phyloP scores from a whole-genome alignment of 2,888 invertebrate species.

The Pediacus dermestoides region DNA sequence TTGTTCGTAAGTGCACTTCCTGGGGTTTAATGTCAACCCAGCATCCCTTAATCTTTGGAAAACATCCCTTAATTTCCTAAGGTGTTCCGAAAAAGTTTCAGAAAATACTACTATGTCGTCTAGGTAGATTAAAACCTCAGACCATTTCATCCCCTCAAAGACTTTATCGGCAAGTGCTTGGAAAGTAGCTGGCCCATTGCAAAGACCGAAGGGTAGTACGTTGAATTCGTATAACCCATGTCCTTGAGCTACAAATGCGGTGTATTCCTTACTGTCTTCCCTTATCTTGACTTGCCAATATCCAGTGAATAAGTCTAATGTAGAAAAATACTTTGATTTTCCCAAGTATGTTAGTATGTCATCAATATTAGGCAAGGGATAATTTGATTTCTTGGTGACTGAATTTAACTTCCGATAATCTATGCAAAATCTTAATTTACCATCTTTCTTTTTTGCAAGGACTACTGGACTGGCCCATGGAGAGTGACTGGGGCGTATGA shows the following conservation, averaged over 20 bases:
- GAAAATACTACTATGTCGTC: constrained; percentile 17
- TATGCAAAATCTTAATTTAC: constrained; percentile 1
- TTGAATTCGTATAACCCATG: constrained; percentile 1
- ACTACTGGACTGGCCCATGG: constrained; percentile 9
- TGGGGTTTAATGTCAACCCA: constrained; percentile 15
- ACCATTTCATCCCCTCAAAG: constrained; percentile 11
- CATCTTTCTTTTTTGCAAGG: constrained; percentile 3
- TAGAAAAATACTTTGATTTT: constrained; percentile 23
- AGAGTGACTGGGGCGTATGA: constrained; percentile 4
- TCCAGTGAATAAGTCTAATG: constrained; percentile 25
- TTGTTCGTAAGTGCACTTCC: constrained; percentile 18
- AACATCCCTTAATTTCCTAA: constrained; percentile 11
- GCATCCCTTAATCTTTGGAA: constrained; percentile 16
- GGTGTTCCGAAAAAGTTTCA: constrained; percentile 9
- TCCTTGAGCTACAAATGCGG: constrained; percentile 17
- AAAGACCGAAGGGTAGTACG: too few relatives aligned
- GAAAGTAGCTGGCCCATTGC: neutral
- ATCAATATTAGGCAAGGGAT: neutral
- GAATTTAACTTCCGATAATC: constrained; percentile 5
- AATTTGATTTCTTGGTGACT: constrained; percentile 3
- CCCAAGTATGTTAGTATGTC: constrained; percentile 3
- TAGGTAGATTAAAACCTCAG: constrained; percentile 14
- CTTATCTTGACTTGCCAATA: constrained; percentile 25
- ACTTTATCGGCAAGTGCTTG: neutral
- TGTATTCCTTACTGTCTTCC: constrained; percentile 20